Base-by-base conservation (phyloP, 2,113 vertebrate species). In the Drymodes brunneopygia region DNA sequence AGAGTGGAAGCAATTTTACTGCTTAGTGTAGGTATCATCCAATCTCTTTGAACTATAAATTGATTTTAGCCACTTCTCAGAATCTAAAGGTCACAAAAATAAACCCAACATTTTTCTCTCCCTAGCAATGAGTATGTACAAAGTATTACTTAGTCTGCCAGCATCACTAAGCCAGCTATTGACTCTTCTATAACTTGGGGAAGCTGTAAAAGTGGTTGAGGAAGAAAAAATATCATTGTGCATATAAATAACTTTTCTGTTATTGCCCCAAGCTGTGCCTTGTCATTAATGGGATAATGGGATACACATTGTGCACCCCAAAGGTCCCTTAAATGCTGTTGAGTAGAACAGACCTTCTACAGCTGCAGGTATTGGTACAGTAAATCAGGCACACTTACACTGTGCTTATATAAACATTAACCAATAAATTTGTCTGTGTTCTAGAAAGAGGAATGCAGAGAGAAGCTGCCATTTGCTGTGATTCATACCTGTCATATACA, bases 81-180 rank as follows among this genome's bases (percentile, higher is more conserved):
- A 96, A 96, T 95, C 89, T 96, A 97, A 96, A 95, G 93, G 97
- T 97, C 96, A 96, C 94, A 93, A 83, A 97, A 94, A 96, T 90
- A 94, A 97, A 88, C 69, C 71, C 35, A 88, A 67, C 14, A 29
- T 86, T 86, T 93, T 92, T 94, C 85, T 91, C 91, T 82, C 40
- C 58, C 29, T 57, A 90, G 91, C 86, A 92, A 72, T 67, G 95
- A 94, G 53, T 71, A 29, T 7, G 81, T 89, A 77, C 71, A 93
- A 70, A 62, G 66, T 88, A 69, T 92, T 95, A 65, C 85, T 96
- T 93, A 87, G 57, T 85, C 61, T 94, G 36, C 71, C 85, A 96
- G 88, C 90, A 50, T 31, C 85, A 71, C 81, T 92, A 93, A 94
- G 90, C 87, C 95, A 97, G 60, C n/a, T 94, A 92, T 87, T 62